Evolutionary conservation across 2,888 invertebrate genomes (phyloP), one percentile per base, ranked within the genome.

Genomic region (Uloborus plumipes): DNA sequence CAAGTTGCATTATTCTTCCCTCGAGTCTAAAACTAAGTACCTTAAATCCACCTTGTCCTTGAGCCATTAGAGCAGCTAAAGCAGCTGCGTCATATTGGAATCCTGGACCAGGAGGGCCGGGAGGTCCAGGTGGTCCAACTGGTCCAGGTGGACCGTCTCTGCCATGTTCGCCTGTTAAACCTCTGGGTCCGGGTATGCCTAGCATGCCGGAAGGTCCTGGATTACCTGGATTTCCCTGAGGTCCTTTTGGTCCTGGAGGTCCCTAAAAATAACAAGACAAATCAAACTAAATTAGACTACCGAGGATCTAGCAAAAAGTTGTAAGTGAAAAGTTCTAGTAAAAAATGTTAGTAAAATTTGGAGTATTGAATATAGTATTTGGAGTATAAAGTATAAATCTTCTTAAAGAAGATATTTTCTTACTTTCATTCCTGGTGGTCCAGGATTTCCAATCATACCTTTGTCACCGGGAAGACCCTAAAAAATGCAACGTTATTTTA

Each of bases 41-140:
- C 53, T 66, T 71, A 85, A 88, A 88, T 87, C 89, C 89, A 58
- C 87, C 88, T 90, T 93, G 93, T 86, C 93, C 92, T 82, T 89
- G 88, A 58, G 88, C 88, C 61, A 95, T 90, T 87, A 95, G 90
- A 81, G 94, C 94, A 62, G 94, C 93, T 76, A 95, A 90, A 77
- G 94, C 93, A 79, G 95, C 94, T 64, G 94, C 94, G 87, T 95
- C 95, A 88, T 95, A 95, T 26, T 94, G 94, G 55, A 95, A 89
- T 0, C 93, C 89, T 88, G 95, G 95, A 4, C 95, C 95, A 4
- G 94, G 93, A 0, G 94, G 93, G 4, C 95, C 95, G 6, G 94
- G 93, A 0, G 94, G 93, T 6, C 95, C 95, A 0, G 94, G 93
- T 0, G 93, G 93, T 0, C 95, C 95, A 0, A 90, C 88, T 62